These are phyloP conservation scores for Platichthys flesus DNA, from an alignment of 2,113 vertebrate species.

Conservation along the genomic window DNA sequence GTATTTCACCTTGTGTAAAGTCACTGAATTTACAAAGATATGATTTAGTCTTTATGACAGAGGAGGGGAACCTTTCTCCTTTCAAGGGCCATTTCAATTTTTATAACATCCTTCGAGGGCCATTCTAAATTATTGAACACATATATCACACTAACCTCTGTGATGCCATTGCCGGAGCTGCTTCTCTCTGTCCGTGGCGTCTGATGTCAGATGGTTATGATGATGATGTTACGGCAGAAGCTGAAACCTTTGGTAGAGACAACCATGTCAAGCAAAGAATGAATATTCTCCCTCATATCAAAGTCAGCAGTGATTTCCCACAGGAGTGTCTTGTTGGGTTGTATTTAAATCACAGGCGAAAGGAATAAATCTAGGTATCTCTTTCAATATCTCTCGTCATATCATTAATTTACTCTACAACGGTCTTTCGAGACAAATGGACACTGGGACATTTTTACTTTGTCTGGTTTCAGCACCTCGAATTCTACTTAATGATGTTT, in stretches of 20 bases:
- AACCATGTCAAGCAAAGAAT: background rate
- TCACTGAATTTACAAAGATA: background rate
- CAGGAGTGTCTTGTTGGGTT: too few species aligned
- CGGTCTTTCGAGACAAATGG: too few species aligned
- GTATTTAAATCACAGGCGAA: too few species aligned
- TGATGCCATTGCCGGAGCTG: background rate
- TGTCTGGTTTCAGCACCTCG: too few species aligned
- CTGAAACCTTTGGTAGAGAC: background rate
- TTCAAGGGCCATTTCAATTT: constrained; percentile 1
- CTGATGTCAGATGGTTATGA: background rate
- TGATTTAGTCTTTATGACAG: background rate
- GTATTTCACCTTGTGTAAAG: background rate
- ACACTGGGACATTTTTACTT: too few species aligned
- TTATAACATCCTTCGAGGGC: background rate
- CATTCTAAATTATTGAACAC: background rate
- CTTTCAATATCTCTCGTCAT: too few species aligned
- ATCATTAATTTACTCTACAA: too few species aligned
- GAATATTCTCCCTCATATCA: background rate
- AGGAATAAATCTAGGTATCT: too few species aligned
- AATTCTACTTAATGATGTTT: too few species aligned
- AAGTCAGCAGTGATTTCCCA: too few species aligned
- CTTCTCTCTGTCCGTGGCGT: background rate
- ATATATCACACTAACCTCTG: background rate
- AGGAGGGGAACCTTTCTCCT: background rate
- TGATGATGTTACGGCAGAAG: background rate